phyloP scores from a whole-genome alignment of 2,888 invertebrate genomes.

The Tricholauxania praeusta region DNA sequence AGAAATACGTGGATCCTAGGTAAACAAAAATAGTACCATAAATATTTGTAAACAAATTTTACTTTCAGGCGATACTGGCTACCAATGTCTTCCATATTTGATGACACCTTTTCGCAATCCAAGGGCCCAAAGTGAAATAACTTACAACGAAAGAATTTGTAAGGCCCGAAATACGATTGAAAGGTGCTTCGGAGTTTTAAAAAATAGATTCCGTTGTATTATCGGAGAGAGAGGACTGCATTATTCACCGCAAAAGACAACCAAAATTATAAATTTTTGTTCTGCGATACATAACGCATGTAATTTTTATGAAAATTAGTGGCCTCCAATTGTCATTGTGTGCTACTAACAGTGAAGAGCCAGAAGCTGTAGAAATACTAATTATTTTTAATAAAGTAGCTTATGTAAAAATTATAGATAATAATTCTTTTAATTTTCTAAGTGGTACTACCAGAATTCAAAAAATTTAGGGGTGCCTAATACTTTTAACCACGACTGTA shows the following conservation, averaged over 20 bases:
- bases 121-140: not conserved
- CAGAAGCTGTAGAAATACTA: not conserved
- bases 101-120: constrained; percentile 8
- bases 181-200: too few relatives aligned
- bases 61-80: not conserved
- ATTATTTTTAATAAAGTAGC: too few relatives aligned
- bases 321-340: not conserved
- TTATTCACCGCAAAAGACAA: too few relatives aligned
- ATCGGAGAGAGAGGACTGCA: too few relatives aligned
- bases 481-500: too few relatives aligned
- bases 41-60: not conserved
- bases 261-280: not conserved
- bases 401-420: too few relatives aligned
- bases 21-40: not conserved
- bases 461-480: too few relatives aligned
- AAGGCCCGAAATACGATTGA: constrained; percentile 6
- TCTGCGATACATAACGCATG: not conserved
- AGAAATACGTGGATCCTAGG: constrained; percentile 3
- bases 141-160: not conserved
- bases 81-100: not conserved
- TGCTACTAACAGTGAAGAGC: not conserved
- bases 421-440: too few relatives aligned
- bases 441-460: too few relatives aligned
- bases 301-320: not conserved
- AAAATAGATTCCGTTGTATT: too few relatives aligned